Base-by-base conservation (phyloP, 2,797 vertebrate species). In the Crax fasciolata region DNA sequence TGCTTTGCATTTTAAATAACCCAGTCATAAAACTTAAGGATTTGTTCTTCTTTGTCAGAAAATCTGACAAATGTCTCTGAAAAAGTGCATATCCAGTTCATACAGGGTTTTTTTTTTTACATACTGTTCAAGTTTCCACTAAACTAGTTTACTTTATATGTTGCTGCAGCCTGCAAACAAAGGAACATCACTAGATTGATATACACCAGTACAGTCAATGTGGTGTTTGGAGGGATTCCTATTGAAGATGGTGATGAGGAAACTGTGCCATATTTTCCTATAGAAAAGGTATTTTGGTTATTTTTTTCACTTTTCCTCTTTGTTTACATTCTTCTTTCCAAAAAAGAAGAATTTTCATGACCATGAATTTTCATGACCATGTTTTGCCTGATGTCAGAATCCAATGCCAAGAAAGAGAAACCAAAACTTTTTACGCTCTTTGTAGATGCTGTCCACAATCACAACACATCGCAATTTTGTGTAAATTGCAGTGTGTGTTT, bases 131-230 rank as follows among this genome's bases (percentile, higher is more conserved):
- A 46, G 32, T 72, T 84, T 25, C 20, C 41, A 79, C 48, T 84
- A 3, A 81, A 78, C 13, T 90, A 25, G 70, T 30, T 68, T 38
- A n/a, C 43, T 72, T 57, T 57, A 4, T 51, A 20, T 38, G 1
- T 93, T 66, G 7, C 78, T 43, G 21, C 97, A 99, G 99, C 98
- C 63, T 99, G 99, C 95, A 98, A 98, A 82, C 97, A 98, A 93
- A 98, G 93, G 54, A 98, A 97, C 43, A 96, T 99, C 80, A 85
- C 98, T 9, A 98, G 98, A n/a, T 82, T 99, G 63, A 88, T 99
- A 81, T 99, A 99, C 96, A 99, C 99, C 94, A 99, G 99, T 75
- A 98, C 98, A 5, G 98, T 99, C 79, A 99, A 99, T 0, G 99
- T 99, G 41, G 98, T 98, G 18, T 99, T 99, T 62, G 98, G 98